These are phyloP conservation scores for Xenopus tropicalis DNA, from an alignment of 2,113 vertebrate genomes.

Conservation along the genomic window DNA sequence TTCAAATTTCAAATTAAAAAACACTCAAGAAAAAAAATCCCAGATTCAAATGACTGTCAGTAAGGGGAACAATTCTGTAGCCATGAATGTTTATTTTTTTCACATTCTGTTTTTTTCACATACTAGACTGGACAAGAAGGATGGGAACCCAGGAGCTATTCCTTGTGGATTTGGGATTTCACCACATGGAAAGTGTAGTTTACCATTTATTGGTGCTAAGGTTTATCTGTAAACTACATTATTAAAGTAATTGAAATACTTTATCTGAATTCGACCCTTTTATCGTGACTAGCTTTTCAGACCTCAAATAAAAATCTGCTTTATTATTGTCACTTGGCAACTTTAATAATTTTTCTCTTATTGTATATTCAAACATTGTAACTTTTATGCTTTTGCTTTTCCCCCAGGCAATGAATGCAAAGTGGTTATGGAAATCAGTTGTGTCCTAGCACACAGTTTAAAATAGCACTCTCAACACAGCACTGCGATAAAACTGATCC, in stretches of 20 bases:
- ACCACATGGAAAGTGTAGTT: not conserved
- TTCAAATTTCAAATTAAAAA: too few relatives aligned
- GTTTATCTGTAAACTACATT: constrained; percentile 33
- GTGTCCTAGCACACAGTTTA: constrained; percentile 37
- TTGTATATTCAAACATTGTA: constrained; percentile 43
- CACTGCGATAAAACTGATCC: constrained; percentile 27
- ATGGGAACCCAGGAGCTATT: not conserved
- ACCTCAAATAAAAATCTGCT: constrained; percentile 42
- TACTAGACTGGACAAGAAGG: too few relatives aligned
- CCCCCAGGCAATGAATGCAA: constrained; percentile 41
- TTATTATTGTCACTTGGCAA: constrained; percentile 42
- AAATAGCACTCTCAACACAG: constrained; percentile 34
- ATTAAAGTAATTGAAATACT: constrained; percentile 39
- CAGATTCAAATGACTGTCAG: too few relatives aligned
- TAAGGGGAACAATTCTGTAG: too few relatives aligned
- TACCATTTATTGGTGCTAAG: constrained; percentile 15
- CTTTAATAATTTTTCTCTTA: constrained; percentile 43
- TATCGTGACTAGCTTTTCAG: constrained; percentile 34
- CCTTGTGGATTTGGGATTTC: constrained; percentile 7
- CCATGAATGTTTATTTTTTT: too few relatives aligned
- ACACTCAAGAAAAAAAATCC: too few relatives aligned
- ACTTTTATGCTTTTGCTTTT: constrained; percentile 37
- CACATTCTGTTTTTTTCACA: too few relatives aligned
- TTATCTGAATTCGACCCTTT: constrained; percentile 38
- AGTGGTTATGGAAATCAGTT: constrained; percentile 42